Base-by-base conservation (phyloP, 2,797 vertebrate species). In the Epinephelus awoara region DNA sequence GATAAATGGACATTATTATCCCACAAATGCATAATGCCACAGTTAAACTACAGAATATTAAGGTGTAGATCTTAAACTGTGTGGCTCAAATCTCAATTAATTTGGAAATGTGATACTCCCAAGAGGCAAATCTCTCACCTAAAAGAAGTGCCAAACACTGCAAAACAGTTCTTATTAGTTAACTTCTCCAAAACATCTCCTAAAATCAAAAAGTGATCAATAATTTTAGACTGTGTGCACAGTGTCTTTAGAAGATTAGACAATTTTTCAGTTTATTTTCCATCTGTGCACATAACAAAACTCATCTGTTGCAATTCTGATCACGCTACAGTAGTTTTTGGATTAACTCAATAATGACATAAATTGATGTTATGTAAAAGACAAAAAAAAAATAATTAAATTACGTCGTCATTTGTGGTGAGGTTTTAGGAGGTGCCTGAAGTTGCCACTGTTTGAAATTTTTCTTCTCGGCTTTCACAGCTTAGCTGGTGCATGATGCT, bases 401-500 rank as follows among this genome's bases (percentile, higher is more conserved):
- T 54, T 29, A 57, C 5, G 15, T 47, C 25, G 79, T 89, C 61
- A 68, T 81, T 79, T 38, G 84, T 90, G 82, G 76, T 86, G 85
- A 85, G 42, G 73, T 87, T 87, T 89, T 89, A 84, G 86, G 79
- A 86, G 77, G 83, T 34, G 77, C 85, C 77, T 84, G 72, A 84
- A 84, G 86, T 79, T 44, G 65, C 74, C 85, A 65, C 78, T 66
- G 50, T 86, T 57, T 80, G 58, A 77, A 68, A 56, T 84, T 27
- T 84, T 83, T 81, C 75, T 75, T 65, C 73, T 88, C 17, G 68
- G 82, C 85, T 88, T 80, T 87, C 74, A 79, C 84, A 71, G 83
- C 86, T 86, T 88, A 54, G 82, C 83, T 85, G 80, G 82, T 92
- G 93, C 90, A 93, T 94, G 91, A 91, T 71, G 91, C 90, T 92